Evolutionary conservation across 2,797 vertebrate species (phyloP).

Genomic region (Luscinia megarhynchos): DNA sequence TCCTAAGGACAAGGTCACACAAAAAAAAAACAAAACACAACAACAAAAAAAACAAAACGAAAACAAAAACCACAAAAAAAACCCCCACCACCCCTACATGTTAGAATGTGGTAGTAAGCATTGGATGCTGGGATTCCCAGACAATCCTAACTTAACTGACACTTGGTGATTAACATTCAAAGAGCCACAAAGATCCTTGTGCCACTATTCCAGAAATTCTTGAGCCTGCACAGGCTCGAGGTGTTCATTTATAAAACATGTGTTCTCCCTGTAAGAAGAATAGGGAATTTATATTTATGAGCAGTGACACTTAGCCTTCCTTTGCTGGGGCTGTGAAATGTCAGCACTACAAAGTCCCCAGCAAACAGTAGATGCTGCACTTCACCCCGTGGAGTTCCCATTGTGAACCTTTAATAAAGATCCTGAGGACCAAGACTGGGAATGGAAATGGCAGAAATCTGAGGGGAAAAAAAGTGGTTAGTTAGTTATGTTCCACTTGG

Average conservation of each 20-base stretch:
- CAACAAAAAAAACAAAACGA: no score
- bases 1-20: background rate
- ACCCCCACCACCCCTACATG: fast-evolving
- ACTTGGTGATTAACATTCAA: background rate
- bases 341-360: background rate
- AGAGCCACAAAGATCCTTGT: background rate
- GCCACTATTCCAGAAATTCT: background rate
- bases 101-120: background rate
- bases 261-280: background rate
- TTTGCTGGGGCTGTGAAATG: background rate
- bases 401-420: background rate
- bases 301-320: background rate
- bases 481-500: background rate
- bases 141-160: background rate
- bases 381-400: background rate
- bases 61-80: background rate
- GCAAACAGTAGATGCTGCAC: background rate
- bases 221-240: background rate
- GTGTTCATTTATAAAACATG: background rate
- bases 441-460: background rate
- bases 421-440: background rate
- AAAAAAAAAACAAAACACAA: no score
- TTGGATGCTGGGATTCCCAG: background rate
- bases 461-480: background rate
- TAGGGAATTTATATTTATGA: background rate